Evolutionary conservation across 2,797 vertebrate genomes (phyloP), one percentile per base, ranked within the genome.

Genomic region (Chaetophractus vellerosus): DNA sequence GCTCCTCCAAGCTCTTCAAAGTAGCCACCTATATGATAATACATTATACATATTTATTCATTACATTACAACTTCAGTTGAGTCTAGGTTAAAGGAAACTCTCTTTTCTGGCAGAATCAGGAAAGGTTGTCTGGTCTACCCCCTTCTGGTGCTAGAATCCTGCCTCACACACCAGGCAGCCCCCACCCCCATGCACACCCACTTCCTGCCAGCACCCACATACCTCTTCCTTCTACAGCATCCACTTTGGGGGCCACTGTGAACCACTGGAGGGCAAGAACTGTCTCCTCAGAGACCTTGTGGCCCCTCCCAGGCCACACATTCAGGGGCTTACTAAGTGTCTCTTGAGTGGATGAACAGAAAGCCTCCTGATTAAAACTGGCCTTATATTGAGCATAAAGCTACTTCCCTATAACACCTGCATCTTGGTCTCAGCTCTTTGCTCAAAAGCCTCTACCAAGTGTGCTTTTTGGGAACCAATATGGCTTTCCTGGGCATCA

Each of bases 1-100:
- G 28, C 6, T 15, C 18, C 31, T 31, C 4, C 12, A 24, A 74
- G 24, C 1, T 12, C 74, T 3, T 69, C 26, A 16, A 26, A 57
- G 41, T 50, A 3, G 0, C 10, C 23, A 2, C 0, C 0, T 3
- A 7, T 28, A 19, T 41, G 33, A 2, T 41, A 26, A 55, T 23
- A 8, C 10, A 24, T 31, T 28, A 61, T 16, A 82, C 16, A 24
- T 3, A 18, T 68, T 31, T 18, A 68, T 6, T 68, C 16, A n/a
- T 5, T 31, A n/a, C 2, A 16, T 23, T 28, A 8, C 28, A 2
- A 57, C 14, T 69, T 71, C 45, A 63, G 1, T 16, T 2, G n/a
- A 71, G 14, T 48, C 64, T 18, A 21, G 23, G 16, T 38, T 24
- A 63, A 74, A 71, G 57, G 23, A 45, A 86, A 9, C 4, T 75